A percentile compares a stretch with the other conserved stretches of the same genome.
Evolutionary conservation across 1,140 invertebrate species (phyloP).

Genomic region (Penaeus vannamei): DNA sequence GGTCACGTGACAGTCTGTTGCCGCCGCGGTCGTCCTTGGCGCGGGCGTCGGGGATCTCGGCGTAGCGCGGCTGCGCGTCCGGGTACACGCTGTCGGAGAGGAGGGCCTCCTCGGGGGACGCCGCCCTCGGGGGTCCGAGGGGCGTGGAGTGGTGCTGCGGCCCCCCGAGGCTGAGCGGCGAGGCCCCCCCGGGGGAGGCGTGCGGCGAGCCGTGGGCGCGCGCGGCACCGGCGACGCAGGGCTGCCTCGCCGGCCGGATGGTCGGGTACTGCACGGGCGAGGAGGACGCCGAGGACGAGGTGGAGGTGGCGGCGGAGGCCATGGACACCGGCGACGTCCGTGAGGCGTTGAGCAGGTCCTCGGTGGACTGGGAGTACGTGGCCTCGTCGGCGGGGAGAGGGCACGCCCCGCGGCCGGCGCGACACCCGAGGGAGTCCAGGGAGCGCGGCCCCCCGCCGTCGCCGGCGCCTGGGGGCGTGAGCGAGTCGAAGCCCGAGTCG

Average conservation of each 20-base stretch:
- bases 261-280: conserved; percentile 56
- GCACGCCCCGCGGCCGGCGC: conserved; percentile 4
- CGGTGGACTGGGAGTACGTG: conserved; percentile 49
- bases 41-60: conserved; percentile 48
- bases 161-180: conserved; percentile 10
- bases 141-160: conserved; percentile 46
- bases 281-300: conserved; percentile 26
- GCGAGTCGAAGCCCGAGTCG: conserved; percentile 66
- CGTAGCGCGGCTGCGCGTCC: conserved; percentile 53
- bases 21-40: conserved; percentile 7
- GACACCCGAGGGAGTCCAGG: conserved; percentile 25
- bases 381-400: neutral
- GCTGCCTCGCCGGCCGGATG: conserved; percentile 54
- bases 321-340: conserved; percentile 52
- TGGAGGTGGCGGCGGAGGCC: conserved; percentile 24
- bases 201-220: conserved; percentile 6
- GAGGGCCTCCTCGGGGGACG: conserved; percentile 47
- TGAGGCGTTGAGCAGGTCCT: conserved; percentile 61
- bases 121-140: neutral
- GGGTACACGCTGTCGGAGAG: conserved; percentile 62
- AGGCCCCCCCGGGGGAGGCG: neutral
- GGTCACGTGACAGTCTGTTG: conserved; percentile 45
- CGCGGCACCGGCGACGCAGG: conserved; percentile 27
- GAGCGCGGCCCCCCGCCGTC: conserved; percentile 38
- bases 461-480: conserved; percentile 21